A percentile compares a stretch with the other conserved stretches of the same genome.
Conservation (phyloP, 2,888 invertebrate genomes). For the Laothoe populi region DNA sequence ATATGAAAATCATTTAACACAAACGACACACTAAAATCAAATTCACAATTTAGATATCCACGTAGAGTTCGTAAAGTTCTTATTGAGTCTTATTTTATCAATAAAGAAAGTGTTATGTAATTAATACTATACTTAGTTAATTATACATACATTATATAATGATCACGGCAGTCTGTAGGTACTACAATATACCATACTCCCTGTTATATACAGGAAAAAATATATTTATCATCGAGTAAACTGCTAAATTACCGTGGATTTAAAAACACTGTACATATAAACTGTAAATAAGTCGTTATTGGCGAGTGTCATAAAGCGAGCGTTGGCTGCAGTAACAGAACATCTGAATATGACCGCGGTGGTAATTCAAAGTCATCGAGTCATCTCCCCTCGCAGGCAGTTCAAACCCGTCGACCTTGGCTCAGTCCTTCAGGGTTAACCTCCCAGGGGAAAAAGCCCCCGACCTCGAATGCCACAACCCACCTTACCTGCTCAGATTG, state of each 20-base stretch:
- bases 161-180: too few relatives aligned
- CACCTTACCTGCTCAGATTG: slow-evolving; percentile 62
- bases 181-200: background rate
- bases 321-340: slow-evolving; percentile 61
- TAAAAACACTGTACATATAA: slow-evolving; percentile 9
- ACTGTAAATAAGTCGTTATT: slow-evolving; percentile 24
- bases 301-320: slow-evolving; percentile 58
- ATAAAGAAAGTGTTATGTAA: too few relatives aligned
- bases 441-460: slow-evolving; percentile 66
- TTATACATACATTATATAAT: too few relatives aligned
- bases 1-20: background rate
- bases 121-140: too few relatives aligned
- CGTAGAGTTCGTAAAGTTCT: too few relatives aligned
- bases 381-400: slow-evolving; percentile 69
- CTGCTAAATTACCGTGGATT: slow-evolving; percentile 4
- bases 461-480: slow-evolving; percentile 62
- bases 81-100: too few relatives aligned
- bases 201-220: background rate
- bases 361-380: slow-evolving; percentile 74
- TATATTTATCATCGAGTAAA: background rate
- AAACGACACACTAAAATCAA: background rate
- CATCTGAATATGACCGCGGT: slow-evolving; percentile 55
- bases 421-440: slow-evolving; percentile 67
- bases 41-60: background rate
- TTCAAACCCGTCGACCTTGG: slow-evolving; percentile 70